Evolutionary conservation across 1,140 invertebrate species (phyloP), one percentile per base, ranked within the genome.

Genomic region (Luehdorfia chinensis): DNA sequence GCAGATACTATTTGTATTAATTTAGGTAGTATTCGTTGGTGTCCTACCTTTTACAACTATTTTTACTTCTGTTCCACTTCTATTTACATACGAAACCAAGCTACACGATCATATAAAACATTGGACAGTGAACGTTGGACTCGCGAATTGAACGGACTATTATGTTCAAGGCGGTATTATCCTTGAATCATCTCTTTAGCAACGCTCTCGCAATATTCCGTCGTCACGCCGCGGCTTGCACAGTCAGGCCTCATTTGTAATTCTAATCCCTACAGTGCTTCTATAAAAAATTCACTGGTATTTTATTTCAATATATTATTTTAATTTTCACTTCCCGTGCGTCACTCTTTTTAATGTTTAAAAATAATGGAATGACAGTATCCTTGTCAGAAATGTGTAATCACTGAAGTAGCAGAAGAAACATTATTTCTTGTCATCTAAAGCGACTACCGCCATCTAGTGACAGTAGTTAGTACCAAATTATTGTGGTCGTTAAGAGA

Each of bases 161-260:
- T 56, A 44, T 51, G 61, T 61, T 64, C 55, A 58, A 65, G 54
- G 50, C 48, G 52, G 56, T 64, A 69, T 77, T 72, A 72, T 72
- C 60, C 64, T 70, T 63, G 64, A 70, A 74, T 75, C 71, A 73
- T 77, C 59, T 47, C 25, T 59, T 74, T 74, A 74, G 67, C 41
- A 51, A 69, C 67, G 73, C 59, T 69, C 39, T 54, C 59, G 55
- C 71, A 66, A 67, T 56, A 59, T 55, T 60, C 59, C 36, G n/a
- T n/a, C 54, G 66, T 63, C 62, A 66, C 55, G 67, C 45, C 50
- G 56, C 51, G 58, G 57, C 43, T 52, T 50, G 52, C 50, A 58
- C 48, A 59, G 56, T 64, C 63, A 63, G 36, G 59, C 50, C 61
- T 68, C 62, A 76, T 76, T 76, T 74, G 65, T 69, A 66, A 72